These are phyloP conservation scores for Temnopleurus reevesii DNA, from an alignment of 53 echinoderm and acorn worm species.

Conservation along the genomic window DNA sequence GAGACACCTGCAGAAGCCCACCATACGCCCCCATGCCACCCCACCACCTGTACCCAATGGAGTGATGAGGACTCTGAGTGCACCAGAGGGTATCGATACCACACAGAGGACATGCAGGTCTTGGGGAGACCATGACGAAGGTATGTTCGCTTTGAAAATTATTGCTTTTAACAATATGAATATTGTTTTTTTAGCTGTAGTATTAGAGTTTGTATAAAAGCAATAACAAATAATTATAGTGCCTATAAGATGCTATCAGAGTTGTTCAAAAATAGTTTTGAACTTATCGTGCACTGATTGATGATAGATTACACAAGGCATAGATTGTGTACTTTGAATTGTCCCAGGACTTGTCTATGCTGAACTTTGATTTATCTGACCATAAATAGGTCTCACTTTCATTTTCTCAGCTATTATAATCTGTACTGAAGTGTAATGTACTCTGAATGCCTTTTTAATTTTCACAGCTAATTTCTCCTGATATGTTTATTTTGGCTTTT, in stretches of 20 bases:
- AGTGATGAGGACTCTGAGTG: slow-evolving; percentile 87
- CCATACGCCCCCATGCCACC: slow-evolving; percentile 76
- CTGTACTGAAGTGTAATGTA: background rate
- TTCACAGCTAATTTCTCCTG: background rate
- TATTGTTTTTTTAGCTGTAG: too few species aligned
- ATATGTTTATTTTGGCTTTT: slow-evolving; percentile 3
- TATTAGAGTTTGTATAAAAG: background rate
- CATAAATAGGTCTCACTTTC: background rate
- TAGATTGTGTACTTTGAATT: background rate
- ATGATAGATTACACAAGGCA: background rate
- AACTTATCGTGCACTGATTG: background rate
- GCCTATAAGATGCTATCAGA: background rate
- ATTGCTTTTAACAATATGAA: too few species aligned
- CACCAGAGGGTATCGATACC: slow-evolving; percentile 73
- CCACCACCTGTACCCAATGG: slow-evolving; percentile 58
- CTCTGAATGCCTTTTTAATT: background rate
- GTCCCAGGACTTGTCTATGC: background rate
- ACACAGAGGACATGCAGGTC: slow-evolving; percentile 40
- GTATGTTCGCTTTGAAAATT: background rate
- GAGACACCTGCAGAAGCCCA: slow-evolving; percentile 87
- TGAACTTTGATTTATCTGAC: background rate
- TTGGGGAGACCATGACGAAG: slow-evolving; percentile 58
- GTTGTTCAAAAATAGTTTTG: background rate
- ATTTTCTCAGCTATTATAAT: background rate
- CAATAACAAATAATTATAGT: background rate